Percentiles rank a stretch among this genome's conserved stretches.
These are phyloP conservation scores for Hydrochoerus hydrochaeris DNA, from an alignment of 2,113 vertebrate species.

Conservation along the genomic window DNA sequence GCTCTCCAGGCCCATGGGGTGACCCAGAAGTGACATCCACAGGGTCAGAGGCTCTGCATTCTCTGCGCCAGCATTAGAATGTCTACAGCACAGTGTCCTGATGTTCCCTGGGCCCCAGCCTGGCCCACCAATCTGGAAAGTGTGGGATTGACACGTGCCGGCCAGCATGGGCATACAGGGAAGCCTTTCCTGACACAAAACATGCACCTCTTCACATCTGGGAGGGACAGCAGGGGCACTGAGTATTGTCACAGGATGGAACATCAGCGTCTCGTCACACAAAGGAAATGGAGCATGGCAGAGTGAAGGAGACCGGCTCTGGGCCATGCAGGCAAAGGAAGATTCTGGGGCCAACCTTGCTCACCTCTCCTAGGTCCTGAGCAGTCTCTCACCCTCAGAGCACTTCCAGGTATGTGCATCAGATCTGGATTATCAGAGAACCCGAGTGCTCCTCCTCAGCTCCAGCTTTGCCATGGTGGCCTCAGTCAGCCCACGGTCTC, in stretches of 20 bases:
- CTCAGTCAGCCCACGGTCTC: neutral
- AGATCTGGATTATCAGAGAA: neutral
- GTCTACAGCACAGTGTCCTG: no score
- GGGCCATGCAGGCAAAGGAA: neutral
- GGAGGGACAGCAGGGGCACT: neutral
- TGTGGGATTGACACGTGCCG: neutral
- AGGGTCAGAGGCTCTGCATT: neutral
- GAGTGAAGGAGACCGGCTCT: neutral
- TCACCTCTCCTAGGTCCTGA: neutral
- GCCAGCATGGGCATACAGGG: fast-evolving
- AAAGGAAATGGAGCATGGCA: neutral
- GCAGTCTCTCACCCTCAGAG: fast-evolving
- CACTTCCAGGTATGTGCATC: neutral
- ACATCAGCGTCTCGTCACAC: neutral
- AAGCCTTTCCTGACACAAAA: no score
- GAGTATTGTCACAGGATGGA: neutral
- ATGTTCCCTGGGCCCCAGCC: no score
- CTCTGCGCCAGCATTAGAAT: neutral
- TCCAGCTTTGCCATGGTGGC: neutral
- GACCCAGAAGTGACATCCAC: neutral
- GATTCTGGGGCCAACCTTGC: neutral
- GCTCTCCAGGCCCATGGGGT: neutral
- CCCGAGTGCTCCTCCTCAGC: no score
- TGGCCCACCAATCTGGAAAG: neutral
- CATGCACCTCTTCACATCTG: neutral